Conservation (phyloP, 64 coral and sea anemone species). For the Porites lutea region DNA sequence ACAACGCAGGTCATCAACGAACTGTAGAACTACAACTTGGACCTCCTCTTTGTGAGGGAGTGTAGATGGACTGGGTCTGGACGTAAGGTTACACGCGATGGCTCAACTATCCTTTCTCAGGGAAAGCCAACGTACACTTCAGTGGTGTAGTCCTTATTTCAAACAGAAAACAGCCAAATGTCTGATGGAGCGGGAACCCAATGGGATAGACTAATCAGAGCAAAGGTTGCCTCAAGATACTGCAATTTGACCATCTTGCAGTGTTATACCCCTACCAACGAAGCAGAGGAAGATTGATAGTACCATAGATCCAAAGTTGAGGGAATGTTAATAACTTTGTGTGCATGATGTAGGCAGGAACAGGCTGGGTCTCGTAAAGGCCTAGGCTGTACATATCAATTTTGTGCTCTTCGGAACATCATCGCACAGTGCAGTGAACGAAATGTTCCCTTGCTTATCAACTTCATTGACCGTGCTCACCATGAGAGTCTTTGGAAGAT, state of each 20-base stretch:
- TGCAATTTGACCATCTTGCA: not conserved
- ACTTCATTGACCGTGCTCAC: not conserved
- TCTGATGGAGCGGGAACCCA: not conserved
- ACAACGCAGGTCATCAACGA: too few relatives aligned
- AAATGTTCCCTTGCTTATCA: conserved; percentile 19
- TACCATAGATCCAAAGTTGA: not conserved
- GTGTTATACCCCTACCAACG: conserved; percentile 38
- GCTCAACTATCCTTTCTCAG: conserved; percentile 27
- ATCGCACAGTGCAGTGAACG: conserved; percentile 32
- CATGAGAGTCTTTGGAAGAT: too few relatives aligned
- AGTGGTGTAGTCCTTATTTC: not conserved
- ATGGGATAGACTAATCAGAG: not conserved
- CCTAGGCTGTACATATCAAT: conserved; percentile 13
- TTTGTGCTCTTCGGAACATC: conserved; percentile 49
- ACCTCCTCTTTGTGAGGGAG: not conserved
- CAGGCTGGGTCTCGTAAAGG: conserved; percentile 41
- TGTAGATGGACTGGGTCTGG: conserved; percentile 15
- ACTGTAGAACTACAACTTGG: too few relatives aligned
- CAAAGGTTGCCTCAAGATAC: not conserved
- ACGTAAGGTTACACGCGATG: not conserved
- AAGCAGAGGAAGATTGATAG: conserved; percentile 14
- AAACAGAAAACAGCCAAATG: not conserved
- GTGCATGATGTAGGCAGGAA: not conserved
- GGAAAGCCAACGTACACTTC: not conserved
- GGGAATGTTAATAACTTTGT: too few relatives aligned